Base-by-base conservation (phyloP, 1,140 invertebrate species). In the Atta texana region DNA sequence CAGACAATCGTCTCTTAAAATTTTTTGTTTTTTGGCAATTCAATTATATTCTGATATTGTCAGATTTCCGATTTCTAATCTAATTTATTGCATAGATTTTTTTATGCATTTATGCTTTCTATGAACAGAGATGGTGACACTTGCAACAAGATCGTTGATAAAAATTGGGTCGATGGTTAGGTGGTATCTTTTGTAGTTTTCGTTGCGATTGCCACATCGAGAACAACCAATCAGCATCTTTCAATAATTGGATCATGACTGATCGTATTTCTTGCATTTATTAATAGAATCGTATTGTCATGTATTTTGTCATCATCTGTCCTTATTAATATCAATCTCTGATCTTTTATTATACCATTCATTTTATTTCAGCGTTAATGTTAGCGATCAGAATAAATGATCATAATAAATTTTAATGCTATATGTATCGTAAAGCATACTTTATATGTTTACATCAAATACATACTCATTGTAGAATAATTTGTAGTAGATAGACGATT, bases 231-330 rank as follows among this genome's bases (percentile, higher is more conserved):
- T 94, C 92, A 91, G 88, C 89, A 91, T 68, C 76, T 80, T 66
- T 57, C 74, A 66, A 55, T 91, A 94, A 93, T 91, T 94, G 68
- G 93, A 94, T 87, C 92, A 87, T 87, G 91, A 91, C 80, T 91
- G 80, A 87, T 82, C 75, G 61, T 16, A 69, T 71, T 88, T 82
- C 55, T 57, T 57, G 24, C 39, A 39, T 24, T 88, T 91, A 91
- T 91, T 91, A 91, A 90, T 91, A 91, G 90, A 34, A 1, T 12
- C 7, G 28, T 76, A 66, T 24, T 31, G 14, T 49, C 72, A 16
- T 78, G 63, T 59, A 61, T 61, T 12, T 59, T 61, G 4, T 3
- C 18, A 51, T 63, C 16, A 12, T 34, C 7, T 39, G 10, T 10
- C 16, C 63, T 74, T 31, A 55, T 55, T 87, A 82, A 72, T 72